Evolutionary conservation across 1,140 invertebrate genomes (phyloP).

Genomic region (Babylonia areolata): DNA sequence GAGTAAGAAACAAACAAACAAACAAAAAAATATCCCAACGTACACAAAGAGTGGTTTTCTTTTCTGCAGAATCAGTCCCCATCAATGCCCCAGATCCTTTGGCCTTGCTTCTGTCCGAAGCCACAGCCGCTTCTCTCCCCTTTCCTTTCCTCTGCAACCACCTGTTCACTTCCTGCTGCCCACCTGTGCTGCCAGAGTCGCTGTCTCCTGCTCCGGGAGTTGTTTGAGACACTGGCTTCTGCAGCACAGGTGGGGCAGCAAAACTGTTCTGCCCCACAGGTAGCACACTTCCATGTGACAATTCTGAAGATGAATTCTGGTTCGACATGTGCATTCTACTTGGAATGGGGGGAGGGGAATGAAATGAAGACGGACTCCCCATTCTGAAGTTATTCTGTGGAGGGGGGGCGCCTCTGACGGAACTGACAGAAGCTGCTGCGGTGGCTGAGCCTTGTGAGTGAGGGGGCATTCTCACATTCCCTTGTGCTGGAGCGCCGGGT

Average conservation of each 20-base stretch:
- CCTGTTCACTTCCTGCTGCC: constrained; percentile 3
- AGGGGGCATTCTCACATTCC: neutral
- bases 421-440: neutral
- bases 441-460: neutral
- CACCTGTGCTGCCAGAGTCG: neutral
- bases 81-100: neutral
- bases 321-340: too few relatives aligned
- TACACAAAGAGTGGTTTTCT: neutral
- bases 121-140: neutral
- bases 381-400: neutral
- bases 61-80: neutral
- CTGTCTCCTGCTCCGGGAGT: neutral
- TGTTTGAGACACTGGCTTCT: neutral
- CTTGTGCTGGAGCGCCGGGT: neutral
- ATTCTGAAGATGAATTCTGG: too few relatives aligned
- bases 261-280: too few relatives aligned
- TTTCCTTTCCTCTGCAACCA: constrained; percentile 13
- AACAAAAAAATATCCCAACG: too few relatives aligned
- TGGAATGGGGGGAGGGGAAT: too few relatives aligned
- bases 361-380: neutral
- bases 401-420: neutral
- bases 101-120: neutral
- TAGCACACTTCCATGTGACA: too few relatives aligned
- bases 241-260: too few relatives aligned
- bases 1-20: too few relatives aligned